A percentile compares a stretch with the other conserved stretches of the same genome.
Evolutionary conservation across 2,888 invertebrate genomes (phyloP).

Genomic region (Pristionchus mayeri): DNA sequence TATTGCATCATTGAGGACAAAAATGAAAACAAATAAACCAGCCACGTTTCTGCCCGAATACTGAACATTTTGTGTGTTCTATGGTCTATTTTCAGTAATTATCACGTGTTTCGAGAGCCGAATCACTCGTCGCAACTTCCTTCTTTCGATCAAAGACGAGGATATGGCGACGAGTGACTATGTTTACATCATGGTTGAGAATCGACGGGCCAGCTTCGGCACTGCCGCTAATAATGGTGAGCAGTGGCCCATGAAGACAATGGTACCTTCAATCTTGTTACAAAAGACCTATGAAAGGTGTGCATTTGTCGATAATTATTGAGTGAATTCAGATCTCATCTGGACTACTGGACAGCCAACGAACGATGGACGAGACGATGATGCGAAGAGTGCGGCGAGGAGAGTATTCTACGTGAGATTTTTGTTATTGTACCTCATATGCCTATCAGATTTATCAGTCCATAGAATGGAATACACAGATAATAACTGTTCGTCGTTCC

Average conservation of each 20-base stretch:
- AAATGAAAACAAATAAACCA: background rate
- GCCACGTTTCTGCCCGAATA: background rate
- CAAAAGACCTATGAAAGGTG: too few relatives aligned
- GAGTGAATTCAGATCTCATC: background rate
- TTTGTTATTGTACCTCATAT: background rate
- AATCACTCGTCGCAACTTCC: conserved; percentile 41
- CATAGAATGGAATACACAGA: too few relatives aligned
- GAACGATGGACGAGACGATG: background rate
- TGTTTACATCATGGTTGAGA: conserved; percentile 17
- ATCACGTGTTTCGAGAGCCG: conserved; percentile 26
- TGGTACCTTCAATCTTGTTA: too few relatives aligned
- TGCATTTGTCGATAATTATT: background rate
- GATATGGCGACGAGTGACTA: conserved; percentile 29
- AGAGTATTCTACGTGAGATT: background rate
- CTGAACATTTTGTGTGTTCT: too few relatives aligned
- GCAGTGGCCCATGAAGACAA: too few relatives aligned
- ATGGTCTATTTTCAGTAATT: conserved; percentile 31
- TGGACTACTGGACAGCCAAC: background rate
- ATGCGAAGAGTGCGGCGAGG: background rate
- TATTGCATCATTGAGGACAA: background rate
- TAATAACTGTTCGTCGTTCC: background rate
- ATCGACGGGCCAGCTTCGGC: background rate
- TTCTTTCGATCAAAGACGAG: conserved; percentile 5
- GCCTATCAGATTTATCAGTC: background rate
- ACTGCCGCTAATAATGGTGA: conserved; percentile 1